Conservation (phyloP, 1,140 invertebrate genomes). For the Protaetia brevitarsis region DNA sequence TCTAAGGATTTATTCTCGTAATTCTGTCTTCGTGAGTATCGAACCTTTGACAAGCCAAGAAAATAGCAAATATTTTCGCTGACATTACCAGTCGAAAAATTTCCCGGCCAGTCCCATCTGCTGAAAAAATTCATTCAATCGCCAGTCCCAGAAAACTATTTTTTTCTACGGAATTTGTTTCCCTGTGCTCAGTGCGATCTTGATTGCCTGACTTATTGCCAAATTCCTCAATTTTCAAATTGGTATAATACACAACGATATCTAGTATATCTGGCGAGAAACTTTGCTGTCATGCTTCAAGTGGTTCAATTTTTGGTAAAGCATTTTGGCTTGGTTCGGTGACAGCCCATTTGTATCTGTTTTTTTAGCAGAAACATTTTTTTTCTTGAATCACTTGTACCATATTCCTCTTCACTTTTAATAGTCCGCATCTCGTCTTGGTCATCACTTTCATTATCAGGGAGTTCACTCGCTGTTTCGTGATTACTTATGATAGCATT, state of each 20-base stretch:
- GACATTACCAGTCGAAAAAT: too few species aligned
- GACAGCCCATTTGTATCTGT: too few species aligned
- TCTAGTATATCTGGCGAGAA: too few species aligned
- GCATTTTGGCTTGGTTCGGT: too few species aligned
- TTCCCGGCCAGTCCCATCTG: slow-evolving; percentile 19
- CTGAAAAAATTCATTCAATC: slow-evolving; percentile 25
- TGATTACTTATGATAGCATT: background rate
- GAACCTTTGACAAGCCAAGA: slow-evolving; percentile 19
- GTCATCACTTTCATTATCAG: slow-evolving; percentile 16
- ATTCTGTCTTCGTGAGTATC: slow-evolving; percentile 18
- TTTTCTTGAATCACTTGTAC: slow-evolving; percentile 20
- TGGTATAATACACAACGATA: too few species aligned
- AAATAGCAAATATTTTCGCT: slow-evolving; percentile 22
- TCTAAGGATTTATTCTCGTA: slow-evolving; percentile 20
- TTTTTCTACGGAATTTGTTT: too few species aligned
- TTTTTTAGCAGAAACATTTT: slow-evolving; percentile 19
- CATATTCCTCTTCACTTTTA: too few species aligned
- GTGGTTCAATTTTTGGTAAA: slow-evolving; percentile 21
- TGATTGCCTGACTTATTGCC: slow-evolving; percentile 19
- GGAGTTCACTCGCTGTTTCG: slow-evolving; percentile 17
- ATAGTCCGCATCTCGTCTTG: too few species aligned
- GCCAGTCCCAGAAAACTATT: background rate
- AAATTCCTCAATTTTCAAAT: too few species aligned
- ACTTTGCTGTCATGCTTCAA: slow-evolving; percentile 18
- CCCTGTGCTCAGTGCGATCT: slow-evolving; percentile 1